Evolutionary conservation across 2,797 vertebrate genomes (phyloP), one percentile per base, ranked within the genome.

Genomic region (Melanotaenia boesemani): DNA sequence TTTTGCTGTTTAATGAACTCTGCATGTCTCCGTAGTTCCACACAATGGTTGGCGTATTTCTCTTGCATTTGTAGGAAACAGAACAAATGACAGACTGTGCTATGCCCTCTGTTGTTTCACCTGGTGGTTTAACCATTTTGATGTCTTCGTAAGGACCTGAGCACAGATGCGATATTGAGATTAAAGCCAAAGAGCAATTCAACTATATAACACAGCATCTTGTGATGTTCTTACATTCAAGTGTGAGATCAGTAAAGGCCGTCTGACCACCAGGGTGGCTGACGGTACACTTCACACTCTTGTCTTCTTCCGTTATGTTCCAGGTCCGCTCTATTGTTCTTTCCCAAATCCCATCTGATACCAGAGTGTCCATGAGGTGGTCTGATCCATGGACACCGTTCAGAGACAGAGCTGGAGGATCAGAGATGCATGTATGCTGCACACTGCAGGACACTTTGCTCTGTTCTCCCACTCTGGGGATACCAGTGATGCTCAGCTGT

Each of bases 11-110:
- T 2, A 6, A 2, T 2, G 36, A 50, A 34, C 54, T 79, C 46
- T 69, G 64, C 89, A 92, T 85, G 44, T 92, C 67, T 60, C 79
- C 16, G 63, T 78, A 89, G 82, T 92, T 93, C 90, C 92, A 94
- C 26, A 30, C 22, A 12, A 94, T 81, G 26, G 0, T 24, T 36
- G 86, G 90, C 60, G 0, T 24, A 44, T 87, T 79, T 67, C 41
- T 86, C 50, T 56, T 73, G 73, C 91, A 93, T 36, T 79, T 87
- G 74, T 92, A 88, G 32, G 62, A 24, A 41, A 92, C 80, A 2
- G 80, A 86, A 30, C 91, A 94, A 20, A 63, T 83, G 1, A 92
- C 85, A 70, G 70, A 86, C 16, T 65, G 61, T 50, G 81, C 86
- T 1, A 86, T 57, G 2, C 90, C 91, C 70, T 92, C 93, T 2